Base-by-base conservation (phyloP, 2,888 invertebrate species). In the Trisateles emortualis region DNA sequence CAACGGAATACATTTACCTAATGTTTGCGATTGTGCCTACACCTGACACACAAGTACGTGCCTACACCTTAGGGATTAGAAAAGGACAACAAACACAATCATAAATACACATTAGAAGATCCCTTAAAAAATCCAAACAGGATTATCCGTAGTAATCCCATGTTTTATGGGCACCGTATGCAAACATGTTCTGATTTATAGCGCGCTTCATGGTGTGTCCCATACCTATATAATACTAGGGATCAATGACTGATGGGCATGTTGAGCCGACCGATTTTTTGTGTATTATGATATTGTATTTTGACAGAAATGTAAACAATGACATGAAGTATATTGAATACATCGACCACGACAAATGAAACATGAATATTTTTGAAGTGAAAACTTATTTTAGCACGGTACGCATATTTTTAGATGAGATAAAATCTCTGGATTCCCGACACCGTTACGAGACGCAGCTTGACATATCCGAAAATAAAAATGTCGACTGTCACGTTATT, bases 131-230 rank as follows among this genome's bases (percentile, higher is more conserved):
- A 65, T 49, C 54, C 57, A 55, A 52, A 53, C 52, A n/a, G 59
- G 55, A 61, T 63, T 64, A 71, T 72, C 67, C 71, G 39, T 35
- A 24, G 39, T 74, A 72, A 75, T 72, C 68, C 50, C 40, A 26
- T 60, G 64, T 73, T 73, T 71, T 70, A 74, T 83, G 79, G 81
- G 53, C 49, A 72, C 49, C 72, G 43, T 56, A 66, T 62, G 61
- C 68, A 70, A 77, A 72, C 63, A 68, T 72, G 67, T 67, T 59
- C 74, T 83, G 83, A 84, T 84, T 84, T 84, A 85, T 84, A 63
- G 56, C 58, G 33, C 22, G 53, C 36, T 52, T 32, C 39, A 57
- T 59, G 47, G 59, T 51, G 51, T 52, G 54, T 52, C 42, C 60
- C 48, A 47, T 72, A 53, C 44, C 52, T 53, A 46, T 19, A 50